Evolutionary conservation across 2,888 invertebrate species (phyloP).

Genomic region (Drosophila sordidapex): DNA sequence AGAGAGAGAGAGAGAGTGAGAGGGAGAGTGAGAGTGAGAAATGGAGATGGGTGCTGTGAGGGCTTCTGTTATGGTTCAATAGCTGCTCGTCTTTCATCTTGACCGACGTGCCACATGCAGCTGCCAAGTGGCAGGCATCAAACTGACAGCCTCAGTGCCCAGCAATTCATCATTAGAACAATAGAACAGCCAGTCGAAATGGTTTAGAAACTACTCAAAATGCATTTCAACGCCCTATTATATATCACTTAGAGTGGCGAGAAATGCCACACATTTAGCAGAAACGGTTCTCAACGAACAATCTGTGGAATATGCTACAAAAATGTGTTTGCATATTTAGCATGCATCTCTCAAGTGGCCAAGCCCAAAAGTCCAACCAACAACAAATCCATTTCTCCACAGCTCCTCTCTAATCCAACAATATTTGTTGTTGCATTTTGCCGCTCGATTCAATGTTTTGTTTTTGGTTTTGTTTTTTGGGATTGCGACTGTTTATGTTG

Average conservation of each 20-base stretch:
- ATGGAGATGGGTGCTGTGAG: background rate
- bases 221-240: slow-evolving; percentile 70
- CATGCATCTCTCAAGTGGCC: slow-evolving; percentile 68
- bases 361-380: slow-evolving; percentile 17
- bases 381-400: slow-evolving; percentile 24
- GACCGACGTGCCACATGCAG: slow-evolving; percentile 62
- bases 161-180: slow-evolving; percentile 67
- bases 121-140: slow-evolving; percentile 57
- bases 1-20: background rate
- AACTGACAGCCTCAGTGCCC: slow-evolving; percentile 26
- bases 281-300: slow-evolving; percentile 13
- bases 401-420: background rate
- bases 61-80: slow-evolving; percentile 67
- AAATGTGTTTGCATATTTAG: slow-evolving; percentile 78
- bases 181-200: slow-evolving; percentile 19
- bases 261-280: slow-evolving; percentile 63
- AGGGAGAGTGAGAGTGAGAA: slow-evolving; percentile 2
- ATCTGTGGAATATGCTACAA: slow-evolving; percentile 43
- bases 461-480: slow-evolving; percentile 7
- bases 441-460: background rate
- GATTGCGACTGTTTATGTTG: slow-evolving; percentile 53
- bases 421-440: slow-evolving; percentile 44
- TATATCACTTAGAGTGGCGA: slow-evolving; percentile 60
- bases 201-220: slow-evolving; percentile 25
- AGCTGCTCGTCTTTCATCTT: slow-evolving; percentile 70